These are phyloP conservation scores for Dicyrtoma fusca DNA, from an alignment of 2,888 invertebrate genomes.

Conservation along the genomic window DNA sequence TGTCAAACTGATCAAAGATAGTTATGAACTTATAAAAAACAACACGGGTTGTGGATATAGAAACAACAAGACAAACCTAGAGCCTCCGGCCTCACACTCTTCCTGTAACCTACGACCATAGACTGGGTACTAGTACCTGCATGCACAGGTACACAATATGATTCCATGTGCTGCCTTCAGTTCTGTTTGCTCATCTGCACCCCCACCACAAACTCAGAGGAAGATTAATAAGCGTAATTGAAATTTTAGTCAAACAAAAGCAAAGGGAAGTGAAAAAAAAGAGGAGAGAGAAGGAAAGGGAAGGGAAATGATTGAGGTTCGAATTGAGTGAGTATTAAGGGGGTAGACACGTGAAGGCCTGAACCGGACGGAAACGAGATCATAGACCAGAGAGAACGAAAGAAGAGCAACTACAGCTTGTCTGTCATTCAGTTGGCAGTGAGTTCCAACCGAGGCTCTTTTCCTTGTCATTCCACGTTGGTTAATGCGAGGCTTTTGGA, in stretches of 20 bases:
- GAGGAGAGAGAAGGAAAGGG: neutral
- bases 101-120: too few species aligned
- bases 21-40: too few species aligned
- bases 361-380: conserved; percentile 33
- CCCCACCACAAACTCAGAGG: neutral
- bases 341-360: neutral
- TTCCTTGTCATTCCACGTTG: neutral
- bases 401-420: neutral
- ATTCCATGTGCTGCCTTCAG: too few species aligned
- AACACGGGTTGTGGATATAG: too few species aligned
- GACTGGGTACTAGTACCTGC: too few species aligned
- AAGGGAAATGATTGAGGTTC: neutral
- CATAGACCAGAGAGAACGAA: neutral
- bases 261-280: neutral
- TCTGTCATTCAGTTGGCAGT: neutral
- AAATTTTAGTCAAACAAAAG: conserved; percentile 8
- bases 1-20: too few species aligned
- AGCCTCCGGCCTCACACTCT: too few species aligned
- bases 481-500: neutral
- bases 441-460: neutral
- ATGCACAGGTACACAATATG: too few species aligned
- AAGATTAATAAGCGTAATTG: conserved; percentile 10
- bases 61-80: too few species aligned
- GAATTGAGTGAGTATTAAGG: neutral
- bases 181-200: too few species aligned